Evolutionary conservation across 2,113 vertebrate genomes (phyloP).

Genomic region (Hippoglossus stenolepis): DNA sequence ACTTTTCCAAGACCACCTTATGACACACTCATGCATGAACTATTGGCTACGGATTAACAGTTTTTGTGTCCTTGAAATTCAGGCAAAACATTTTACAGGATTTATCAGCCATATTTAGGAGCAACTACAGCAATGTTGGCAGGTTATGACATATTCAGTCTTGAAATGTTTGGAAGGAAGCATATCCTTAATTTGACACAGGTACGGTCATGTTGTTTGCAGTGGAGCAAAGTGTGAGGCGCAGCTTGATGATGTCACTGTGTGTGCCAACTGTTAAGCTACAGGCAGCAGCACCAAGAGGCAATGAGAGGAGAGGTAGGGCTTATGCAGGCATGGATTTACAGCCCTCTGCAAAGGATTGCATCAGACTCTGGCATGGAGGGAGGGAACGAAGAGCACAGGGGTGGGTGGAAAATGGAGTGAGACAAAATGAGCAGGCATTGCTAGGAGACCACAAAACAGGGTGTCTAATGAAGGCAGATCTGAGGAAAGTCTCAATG

Average conservation of each 20-base stretch:
- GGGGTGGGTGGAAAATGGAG: slow-evolving; percentile 69
- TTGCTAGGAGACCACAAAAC: slow-evolving; percentile 76
- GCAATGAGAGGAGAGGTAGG: slow-evolving; percentile 51
- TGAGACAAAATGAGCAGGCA: slow-evolving; percentile 59
- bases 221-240: slow-evolving; percentile 39
- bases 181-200: slow-evolving; percentile 22
- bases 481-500: slow-evolving; percentile 40
- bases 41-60: not conserved
- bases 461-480: slow-evolving; percentile 56
- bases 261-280: slow-evolving; percentile 55
- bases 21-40: too few relatives aligned
- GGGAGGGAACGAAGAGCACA: slow-evolving; percentile 53
- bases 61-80: slow-evolving; percentile 11
- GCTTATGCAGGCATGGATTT: slow-evolving; percentile 77
- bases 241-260: slow-evolving; percentile 73
- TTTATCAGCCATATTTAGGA: not conserved
- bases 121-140: not conserved
- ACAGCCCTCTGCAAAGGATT: slow-evolving; percentile 82
- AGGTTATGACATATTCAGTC: slow-evolving; percentile 2
- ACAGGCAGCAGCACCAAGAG: slow-evolving; percentile 51
- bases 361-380: slow-evolving; percentile 79
- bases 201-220: slow-evolving; percentile 33
- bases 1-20: not conserved
- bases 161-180: not conserved
- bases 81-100: not conserved